These are phyloP conservation scores for Lasioglossum lativentre DNA, from an alignment of 2,888 invertebrate genomes.

Conservation along the genomic window DNA sequence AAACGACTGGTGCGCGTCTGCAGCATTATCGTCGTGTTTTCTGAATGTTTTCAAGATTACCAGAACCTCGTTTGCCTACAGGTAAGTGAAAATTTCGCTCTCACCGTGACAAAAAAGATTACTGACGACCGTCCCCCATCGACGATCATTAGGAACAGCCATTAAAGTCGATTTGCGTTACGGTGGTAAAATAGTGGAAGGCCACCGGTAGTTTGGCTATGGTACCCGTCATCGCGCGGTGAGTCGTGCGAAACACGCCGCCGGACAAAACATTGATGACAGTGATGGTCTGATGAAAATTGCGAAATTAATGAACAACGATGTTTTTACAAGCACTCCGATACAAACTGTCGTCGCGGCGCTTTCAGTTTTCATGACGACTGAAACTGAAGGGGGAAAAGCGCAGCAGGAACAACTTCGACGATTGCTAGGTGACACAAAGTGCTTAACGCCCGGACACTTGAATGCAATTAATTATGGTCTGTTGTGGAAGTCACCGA, in stretches of 20 bases:
- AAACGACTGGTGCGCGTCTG: neutral
- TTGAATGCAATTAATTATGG: slow-evolving; percentile 35
- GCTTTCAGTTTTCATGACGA: neutral
- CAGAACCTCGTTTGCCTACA: slow-evolving; percentile 65
- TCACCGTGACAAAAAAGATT: slow-evolving; percentile 56
- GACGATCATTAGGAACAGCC: slow-evolving; percentile 70
- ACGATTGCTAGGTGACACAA: neutral
- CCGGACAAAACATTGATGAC: slow-evolving; percentile 8
- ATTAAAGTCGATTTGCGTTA: slow-evolving; percentile 73
- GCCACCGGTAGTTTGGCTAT: slow-evolving; percentile 19
- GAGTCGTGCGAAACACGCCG: slow-evolving; percentile 40
- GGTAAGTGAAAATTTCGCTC: slow-evolving; percentile 68
- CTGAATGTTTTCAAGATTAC: slow-evolving; percentile 20
- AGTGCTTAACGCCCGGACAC: slow-evolving; percentile 6
- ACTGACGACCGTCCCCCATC: slow-evolving; percentile 60
- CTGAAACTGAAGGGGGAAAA: slow-evolving; percentile 10
- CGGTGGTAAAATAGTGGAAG: slow-evolving; percentile 52
- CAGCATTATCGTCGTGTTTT: neutral
- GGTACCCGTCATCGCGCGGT: slow-evolving; percentile 43
- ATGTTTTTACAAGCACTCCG: slow-evolving; percentile 13
- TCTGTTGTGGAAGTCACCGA: slow-evolving; percentile 20
- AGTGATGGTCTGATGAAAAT: slow-evolving; percentile 24
- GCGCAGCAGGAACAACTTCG: slow-evolving; percentile 21
- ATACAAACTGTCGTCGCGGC: neutral
- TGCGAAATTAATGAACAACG: slow-evolving; percentile 20